These are phyloP conservation scores for Diaprepes abbreviatus DNA, from an alignment of 2,888 invertebrate genomes.

Conservation along the genomic window DNA sequence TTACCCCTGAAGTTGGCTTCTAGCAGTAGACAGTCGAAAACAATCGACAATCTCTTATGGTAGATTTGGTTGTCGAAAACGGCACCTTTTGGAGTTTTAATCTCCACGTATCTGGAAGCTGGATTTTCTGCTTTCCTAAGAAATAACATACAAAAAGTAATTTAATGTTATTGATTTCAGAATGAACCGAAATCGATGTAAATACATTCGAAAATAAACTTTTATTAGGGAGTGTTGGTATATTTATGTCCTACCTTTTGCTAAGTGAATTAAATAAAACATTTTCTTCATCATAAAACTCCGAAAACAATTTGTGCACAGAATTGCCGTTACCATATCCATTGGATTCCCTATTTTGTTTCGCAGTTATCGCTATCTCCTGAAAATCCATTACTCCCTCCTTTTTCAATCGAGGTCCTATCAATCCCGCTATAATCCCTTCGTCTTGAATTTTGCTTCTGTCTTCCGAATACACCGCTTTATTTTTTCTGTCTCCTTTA, in stretches of 20 bases:
- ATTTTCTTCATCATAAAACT: slow-evolving; percentile 54
- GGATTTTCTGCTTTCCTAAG: slow-evolving; percentile 9
- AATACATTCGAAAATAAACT: too few relatives aligned
- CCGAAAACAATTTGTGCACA: slow-evolving; percentile 57
- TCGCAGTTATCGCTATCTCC: slow-evolving; percentile 70
- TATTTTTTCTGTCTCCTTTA: slow-evolving; percentile 71
- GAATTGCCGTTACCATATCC: slow-evolving; percentile 66
- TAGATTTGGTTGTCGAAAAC: slow-evolving; percentile 63
- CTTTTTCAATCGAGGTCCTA: slow-evolving; percentile 72
- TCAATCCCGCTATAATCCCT: slow-evolving; percentile 70
- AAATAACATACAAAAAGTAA: too few relatives aligned
- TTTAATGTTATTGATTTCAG: too few relatives aligned
- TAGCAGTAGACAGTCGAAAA: slow-evolving; percentile 74
- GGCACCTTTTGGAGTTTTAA: slow-evolving; percentile 37
- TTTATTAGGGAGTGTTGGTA: too few relatives aligned
- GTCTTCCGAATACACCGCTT: slow-evolving; percentile 67
- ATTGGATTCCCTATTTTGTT: slow-evolving; percentile 64
- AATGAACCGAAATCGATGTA: too few relatives aligned
- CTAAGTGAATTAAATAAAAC: slow-evolving; percentile 35
- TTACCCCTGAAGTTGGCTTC: slow-evolving; percentile 75
- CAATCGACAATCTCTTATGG: slow-evolving; percentile 70
- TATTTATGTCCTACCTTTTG: slow-evolving; percentile 16
- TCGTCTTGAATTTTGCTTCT: slow-evolving; percentile 65
- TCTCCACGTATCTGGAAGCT: background rate
- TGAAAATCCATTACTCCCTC: slow-evolving; percentile 74